Percentiles rank a stretch among this genome's conserved stretches.
phyloP scores from a whole-genome alignment of 1,140 invertebrate species.

The Lordiphosa clarofinis region DNA sequence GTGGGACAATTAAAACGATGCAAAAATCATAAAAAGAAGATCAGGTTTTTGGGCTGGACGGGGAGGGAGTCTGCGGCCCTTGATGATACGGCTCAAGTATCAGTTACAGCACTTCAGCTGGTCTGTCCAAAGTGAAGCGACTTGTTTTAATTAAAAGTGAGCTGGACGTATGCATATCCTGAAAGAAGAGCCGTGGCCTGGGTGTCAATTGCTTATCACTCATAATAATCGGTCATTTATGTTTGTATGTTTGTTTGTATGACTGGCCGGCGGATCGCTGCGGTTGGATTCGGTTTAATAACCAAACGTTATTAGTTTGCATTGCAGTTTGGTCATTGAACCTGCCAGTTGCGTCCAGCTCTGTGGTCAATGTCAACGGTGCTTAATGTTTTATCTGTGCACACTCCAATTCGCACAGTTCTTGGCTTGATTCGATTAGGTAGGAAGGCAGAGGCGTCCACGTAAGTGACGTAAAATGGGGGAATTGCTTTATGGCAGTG shows the following conservation, averaged over 20 bases:
- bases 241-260: neutral
- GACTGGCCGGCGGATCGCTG: conserved; percentile 3
- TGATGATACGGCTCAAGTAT: conserved; percentile 20
- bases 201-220: conserved; percentile 54
- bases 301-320: conserved; percentile 18
- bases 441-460: neutral
- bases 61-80: conserved; percentile 11
- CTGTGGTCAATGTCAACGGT: conserved; percentile 24
- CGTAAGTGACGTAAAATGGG: neutral
- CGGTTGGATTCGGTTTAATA: neutral
- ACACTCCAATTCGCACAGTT: conserved; percentile 39
- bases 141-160: conserved; percentile 37
- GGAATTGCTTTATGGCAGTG: too few species aligned
- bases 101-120: conserved; percentile 29
- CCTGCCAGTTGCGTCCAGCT: conserved; percentile 4
- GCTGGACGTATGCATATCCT: conserved; percentile 4
- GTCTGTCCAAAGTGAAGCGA: neutral
- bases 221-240: conserved; percentile 37
- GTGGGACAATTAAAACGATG: conserved; percentile 48
- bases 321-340: conserved; percentile 44
- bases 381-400: conserved; percentile 13
- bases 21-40: conserved; percentile 32
- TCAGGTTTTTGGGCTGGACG: conserved; percentile 30
- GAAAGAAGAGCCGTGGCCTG: conserved; percentile 15
- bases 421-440: conserved; percentile 40